Percentiles rank a stretch among this genome's conserved stretches.
phyloP scores from a whole-genome alignment of 2,797 vertebrate species.

The Rhabdomys pumilio region DNA sequence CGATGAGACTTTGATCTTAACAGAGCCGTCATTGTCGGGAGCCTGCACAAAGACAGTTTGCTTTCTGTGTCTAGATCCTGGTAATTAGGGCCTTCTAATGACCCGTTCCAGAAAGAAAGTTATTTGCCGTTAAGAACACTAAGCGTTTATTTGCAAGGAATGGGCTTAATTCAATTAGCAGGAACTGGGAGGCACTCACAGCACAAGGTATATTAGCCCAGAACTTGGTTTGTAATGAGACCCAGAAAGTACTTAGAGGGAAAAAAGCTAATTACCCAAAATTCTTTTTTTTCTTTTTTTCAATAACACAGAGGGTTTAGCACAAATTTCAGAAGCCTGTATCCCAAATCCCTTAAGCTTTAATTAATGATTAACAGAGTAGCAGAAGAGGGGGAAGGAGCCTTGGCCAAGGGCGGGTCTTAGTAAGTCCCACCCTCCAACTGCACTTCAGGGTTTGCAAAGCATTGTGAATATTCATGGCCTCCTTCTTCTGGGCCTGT shows the following conservation, averaged over 20 bases:
- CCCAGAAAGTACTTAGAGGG: slow-evolving; percentile 88
- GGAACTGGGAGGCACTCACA: slow-evolving; percentile 89
- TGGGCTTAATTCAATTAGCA: slow-evolving; percentile 91
- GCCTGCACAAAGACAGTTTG: slow-evolving; percentile 80
- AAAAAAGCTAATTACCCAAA: slow-evolving; percentile 89
- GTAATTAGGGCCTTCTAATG: slow-evolving; percentile 90
- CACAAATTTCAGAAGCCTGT: slow-evolving; percentile 86
- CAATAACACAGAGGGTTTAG: slow-evolving; percentile 86
- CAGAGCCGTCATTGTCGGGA: slow-evolving; percentile 79
- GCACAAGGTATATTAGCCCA: slow-evolving; percentile 90
- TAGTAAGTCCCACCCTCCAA: slow-evolving; percentile 33
- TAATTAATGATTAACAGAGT: slow-evolving; percentile 83
- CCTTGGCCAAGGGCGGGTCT: slow-evolving; percentile 8
- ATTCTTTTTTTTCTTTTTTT: slow-evolving; percentile 73
- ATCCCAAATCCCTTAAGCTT: slow-evolving; percentile 86
- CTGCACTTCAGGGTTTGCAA: slow-evolving; percentile 70
- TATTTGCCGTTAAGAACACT: slow-evolving; percentile 88
- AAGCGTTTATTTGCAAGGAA: slow-evolving; percentile 90
- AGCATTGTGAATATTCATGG: slow-evolving; percentile 59
- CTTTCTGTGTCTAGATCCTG: slow-evolving; percentile 85
- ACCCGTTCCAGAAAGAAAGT: slow-evolving; percentile 88
- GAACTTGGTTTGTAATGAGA: slow-evolving; percentile 89
- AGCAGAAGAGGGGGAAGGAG: slow-evolving; percentile 69
- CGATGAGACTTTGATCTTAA: slow-evolving; percentile 82
- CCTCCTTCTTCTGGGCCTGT: slow-evolving; percentile 5